phyloP scores from a whole-genome alignment of 2,113 vertebrate genomes.

The Rafetus swinhoei region DNA sequence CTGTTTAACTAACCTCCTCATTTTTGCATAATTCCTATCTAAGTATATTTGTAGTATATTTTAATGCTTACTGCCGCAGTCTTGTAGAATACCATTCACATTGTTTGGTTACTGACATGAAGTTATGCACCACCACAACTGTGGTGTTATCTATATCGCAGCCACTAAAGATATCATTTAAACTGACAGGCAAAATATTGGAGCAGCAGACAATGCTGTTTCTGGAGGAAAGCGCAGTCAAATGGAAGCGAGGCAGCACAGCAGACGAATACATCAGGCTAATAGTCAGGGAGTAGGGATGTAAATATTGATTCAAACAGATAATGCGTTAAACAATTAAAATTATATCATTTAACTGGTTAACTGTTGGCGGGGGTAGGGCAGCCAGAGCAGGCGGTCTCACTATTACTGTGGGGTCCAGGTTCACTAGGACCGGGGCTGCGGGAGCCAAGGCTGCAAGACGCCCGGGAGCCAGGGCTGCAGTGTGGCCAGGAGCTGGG shows the following conservation, averaged over 20 bases:
- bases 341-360: too few relatives aligned
- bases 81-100: background rate
- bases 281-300: background rate
- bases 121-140: background rate
- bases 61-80: background rate
- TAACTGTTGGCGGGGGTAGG: too few relatives aligned
- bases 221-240: background rate
- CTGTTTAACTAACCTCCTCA: too few relatives aligned
- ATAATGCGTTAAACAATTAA: too few relatives aligned
- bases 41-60: background rate
- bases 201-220: background rate
- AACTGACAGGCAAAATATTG: background rate
- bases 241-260: background rate
- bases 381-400: too few relatives aligned
- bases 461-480: too few relatives aligned
- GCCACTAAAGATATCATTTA: background rate
- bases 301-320: too few relatives aligned
- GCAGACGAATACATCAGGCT: background rate
- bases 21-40: too few relatives aligned
- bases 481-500: too few relatives aligned
- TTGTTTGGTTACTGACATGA: background rate
- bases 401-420: too few relatives aligned
- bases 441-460: too few relatives aligned
- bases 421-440: too few relatives aligned
- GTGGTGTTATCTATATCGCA: fast-evolving